Evolutionary conservation across 2,797 vertebrate species (phyloP).

Genomic region (Sebastes diploproa): DNA sequence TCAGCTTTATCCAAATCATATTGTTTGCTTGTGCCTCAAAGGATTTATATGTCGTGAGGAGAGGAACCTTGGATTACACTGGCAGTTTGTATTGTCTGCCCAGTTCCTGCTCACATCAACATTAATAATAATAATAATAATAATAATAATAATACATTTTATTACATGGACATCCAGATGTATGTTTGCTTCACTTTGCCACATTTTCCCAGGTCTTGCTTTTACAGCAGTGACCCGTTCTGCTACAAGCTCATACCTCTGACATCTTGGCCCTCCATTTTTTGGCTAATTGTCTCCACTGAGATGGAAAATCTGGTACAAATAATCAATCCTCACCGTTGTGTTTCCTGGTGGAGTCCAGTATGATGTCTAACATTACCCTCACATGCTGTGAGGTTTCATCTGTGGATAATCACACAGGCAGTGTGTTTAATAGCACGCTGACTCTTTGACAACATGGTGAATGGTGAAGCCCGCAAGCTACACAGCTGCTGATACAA

Average conservation of each 20-base stretch:
- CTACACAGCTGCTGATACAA: background rate
- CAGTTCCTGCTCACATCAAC: background rate
- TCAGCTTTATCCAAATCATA: background rate
- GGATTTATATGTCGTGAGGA: background rate
- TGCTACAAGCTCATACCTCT: background rate
- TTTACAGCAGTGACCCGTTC: background rate
- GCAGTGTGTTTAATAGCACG: background rate
- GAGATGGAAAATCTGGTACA: background rate
- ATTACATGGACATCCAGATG: background rate
- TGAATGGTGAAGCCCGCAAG: background rate
- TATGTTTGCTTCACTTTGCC: background rate
- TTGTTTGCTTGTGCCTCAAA: background rate
- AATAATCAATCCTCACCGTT: background rate
- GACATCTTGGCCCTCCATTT: background rate
- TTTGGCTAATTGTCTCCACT: background rate
- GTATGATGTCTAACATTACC: slow-evolving; percentile 5
- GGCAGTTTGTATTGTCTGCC: background rate
- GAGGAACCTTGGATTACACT: background rate
- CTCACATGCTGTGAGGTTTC: background rate
- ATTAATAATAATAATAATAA: no score
- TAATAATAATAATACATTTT: no score
- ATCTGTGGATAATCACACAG: slow-evolving; percentile 33
- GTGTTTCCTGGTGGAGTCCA: background rate
- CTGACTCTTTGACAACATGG: slow-evolving; percentile 1
- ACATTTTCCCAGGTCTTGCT: background rate